Percentiles rank a stretch among this genome's conserved stretches.
phyloP scores from a whole-genome alignment of 1,140 invertebrate genomes.

The Brachionus plicatilis region DNA sequence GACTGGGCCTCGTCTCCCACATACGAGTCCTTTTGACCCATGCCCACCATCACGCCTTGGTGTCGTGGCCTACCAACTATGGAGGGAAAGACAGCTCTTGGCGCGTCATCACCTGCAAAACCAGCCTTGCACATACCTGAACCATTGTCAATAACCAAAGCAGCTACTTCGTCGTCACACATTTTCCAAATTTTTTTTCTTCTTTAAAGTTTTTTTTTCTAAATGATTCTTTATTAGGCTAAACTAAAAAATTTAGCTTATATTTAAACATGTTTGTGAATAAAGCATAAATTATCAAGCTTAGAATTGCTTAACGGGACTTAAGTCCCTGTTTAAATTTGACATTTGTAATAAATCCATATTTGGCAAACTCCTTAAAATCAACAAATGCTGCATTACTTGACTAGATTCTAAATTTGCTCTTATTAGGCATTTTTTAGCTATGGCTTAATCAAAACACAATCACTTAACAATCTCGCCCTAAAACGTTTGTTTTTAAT shows the following conservation, averaged over 20 bases:
- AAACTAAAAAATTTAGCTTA: neutral
- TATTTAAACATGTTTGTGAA: neutral
- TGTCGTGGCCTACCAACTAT: conserved; percentile 74
- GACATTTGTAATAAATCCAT: neutral
- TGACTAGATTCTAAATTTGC: neutral
- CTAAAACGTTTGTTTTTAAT: neutral
- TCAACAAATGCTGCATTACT: neutral
- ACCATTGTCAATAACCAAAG: conserved; percentile 76
- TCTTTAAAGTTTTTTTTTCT: neutral
- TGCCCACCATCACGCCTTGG: conserved; percentile 55
- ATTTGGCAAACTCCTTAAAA: neutral
- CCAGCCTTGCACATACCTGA: conserved; percentile 81
- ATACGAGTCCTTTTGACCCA: conserved; percentile 72
- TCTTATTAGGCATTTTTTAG: neutral
- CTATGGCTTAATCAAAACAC: neutral
- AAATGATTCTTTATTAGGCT: neutral
- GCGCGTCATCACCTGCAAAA: conserved; percentile 77
- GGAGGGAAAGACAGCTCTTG: conserved; percentile 75
- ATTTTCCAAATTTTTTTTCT: conserved; percentile 59
- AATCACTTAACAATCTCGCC: neutral
- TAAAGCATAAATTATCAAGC: neutral
- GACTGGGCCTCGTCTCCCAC: conserved; percentile 47
- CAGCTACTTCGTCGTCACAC: conserved; percentile 80
- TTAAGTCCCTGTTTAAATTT: neutral
- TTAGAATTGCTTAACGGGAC: neutral